Evolutionary conservation across 2,797 vertebrate species (phyloP), one percentile per base, ranked within the genome.

Genomic region (Sebastes goodei): DNA sequence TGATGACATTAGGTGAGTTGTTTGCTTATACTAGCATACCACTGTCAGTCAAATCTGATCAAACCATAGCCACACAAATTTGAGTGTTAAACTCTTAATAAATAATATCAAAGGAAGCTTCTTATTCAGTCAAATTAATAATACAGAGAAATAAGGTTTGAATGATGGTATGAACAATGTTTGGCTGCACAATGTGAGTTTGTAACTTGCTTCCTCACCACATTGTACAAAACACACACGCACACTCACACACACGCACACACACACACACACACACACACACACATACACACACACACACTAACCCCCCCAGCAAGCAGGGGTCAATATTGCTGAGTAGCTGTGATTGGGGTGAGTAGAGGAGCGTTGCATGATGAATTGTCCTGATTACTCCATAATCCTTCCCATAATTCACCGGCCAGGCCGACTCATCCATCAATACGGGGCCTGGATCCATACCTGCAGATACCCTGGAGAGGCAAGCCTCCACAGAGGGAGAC

Each of bases 371-470:
- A 89, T 93, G 92, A 93, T 92, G 78, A 91, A 93, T 93, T 77
- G 77, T 85, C 85, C 83, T 86, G 90, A 93, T 92, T 93, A 87
- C 87, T 72, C 82, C 83, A 89, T 93, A 93, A 94, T 93, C 80
- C 73, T 61, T 78, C 79, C 73, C 83, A 92, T 92, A 90, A 94
- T 92, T 93, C 91, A 90, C 69, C 15, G 25, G 59, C 70, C 73
- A 8, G 75, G 61, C 61, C 2, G 62, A 80, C 85, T 84, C 90
- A 89, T 93, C 87, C 84, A 88, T 93, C 92, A 93, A 85, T 80
- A 84, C 8, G 0, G 6, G 17, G 67, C 67, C 81, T 65, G 82
- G 81, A 92, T 92, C 90, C 71, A 92, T 92, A 89, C 83, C 80
- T 88, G 81, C 74, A 77, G 59, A 83, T 53, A 69, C 63, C 77